Base-by-base conservation (phyloP, 2,113 vertebrate genomes). In the Chaetura pelagica region DNA sequence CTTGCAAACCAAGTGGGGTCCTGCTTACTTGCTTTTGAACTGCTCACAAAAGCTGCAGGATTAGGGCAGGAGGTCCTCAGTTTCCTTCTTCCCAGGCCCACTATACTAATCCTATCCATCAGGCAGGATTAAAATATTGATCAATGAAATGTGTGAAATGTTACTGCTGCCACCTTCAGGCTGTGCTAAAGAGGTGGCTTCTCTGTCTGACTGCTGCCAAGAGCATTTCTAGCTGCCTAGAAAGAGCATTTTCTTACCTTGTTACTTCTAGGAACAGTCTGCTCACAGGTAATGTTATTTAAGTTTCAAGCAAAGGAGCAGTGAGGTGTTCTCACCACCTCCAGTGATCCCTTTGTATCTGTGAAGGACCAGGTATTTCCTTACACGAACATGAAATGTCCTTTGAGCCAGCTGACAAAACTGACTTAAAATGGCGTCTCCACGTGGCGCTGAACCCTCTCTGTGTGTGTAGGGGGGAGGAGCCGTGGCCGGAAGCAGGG, bases 141-240 rank as follows among this genome's bases (percentile, higher is more conserved):
- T 91, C 80, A 44, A 3, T 74, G 92, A 81, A 84, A 73, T 94
- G 90, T 94, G 91, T 52, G 84, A 91, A 96, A 96, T 97, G 97
- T 96, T 96, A 54, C 87, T 97, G 95, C 97, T 97, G 97, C 96
- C 97, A 97, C 94, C 96, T 97, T 97, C 96, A 96, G 96, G 88
- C 79, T 94, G 79, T 89, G 93, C 74, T 46, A 35, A 57, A 84
- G 95, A 84, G 89, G 4, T 14, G 29, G 75, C 40, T 51, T 84
- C 52, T 34, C 80, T 10, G 17, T 64, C 57, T 15, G 7, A 5
- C 30, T 1, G 5, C 84, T 73, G 35, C 8, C 1, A 9, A 15
- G 67, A 84, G 59, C 54, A 42, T 84, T 38, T 38, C 38, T 35
- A 38, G 42, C 44, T 1, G 3, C 75, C 27, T 26, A 7, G 44